phyloP scores from a whole-genome alignment of 2,888 invertebrate species.

The Nowickia ferox region DNA sequence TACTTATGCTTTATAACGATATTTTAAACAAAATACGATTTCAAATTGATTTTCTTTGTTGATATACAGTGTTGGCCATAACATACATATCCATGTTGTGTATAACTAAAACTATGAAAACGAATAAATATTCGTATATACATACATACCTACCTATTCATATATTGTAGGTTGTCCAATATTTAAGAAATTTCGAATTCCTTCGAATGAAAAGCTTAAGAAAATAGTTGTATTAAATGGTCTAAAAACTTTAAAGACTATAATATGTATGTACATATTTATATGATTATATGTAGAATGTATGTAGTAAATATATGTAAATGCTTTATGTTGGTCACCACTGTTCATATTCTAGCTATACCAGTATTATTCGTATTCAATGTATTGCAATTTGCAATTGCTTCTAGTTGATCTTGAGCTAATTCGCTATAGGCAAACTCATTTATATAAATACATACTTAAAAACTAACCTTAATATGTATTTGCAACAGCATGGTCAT shows the following conservation, averaged over 20 bases:
- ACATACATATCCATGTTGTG: neutral
- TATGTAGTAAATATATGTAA: too few species aligned
- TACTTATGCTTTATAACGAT: conserved; percentile 23
- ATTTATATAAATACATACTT: neutral
- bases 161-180: too few species aligned
- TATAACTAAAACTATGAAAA: too few species aligned
- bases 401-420: conserved; percentile 69
- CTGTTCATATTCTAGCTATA: conserved; percentile 7
- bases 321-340: neutral
- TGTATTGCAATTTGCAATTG: conserved; percentile 25
- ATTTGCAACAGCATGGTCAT: conserved; percentile 19
- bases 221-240: too few species aligned
- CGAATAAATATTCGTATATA: too few species aligned
- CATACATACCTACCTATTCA: too few species aligned
- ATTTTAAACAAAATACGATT: conserved; percentile 16
- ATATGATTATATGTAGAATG: too few species aligned
- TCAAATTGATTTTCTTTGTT: conserved; percentile 37
- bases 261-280: too few species aligned
- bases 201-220: too few species aligned
- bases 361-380: neutral
- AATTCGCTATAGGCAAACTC: conserved; percentile 65
- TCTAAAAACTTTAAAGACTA: too few species aligned
- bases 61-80: conserved; percentile 16
- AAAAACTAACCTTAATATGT: conserved; percentile 37
- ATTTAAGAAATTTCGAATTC: too few species aligned